Evolutionary conservation across 2,888 invertebrate genomes (phyloP).

Genomic region (Lasioglossum marginatum): DNA sequence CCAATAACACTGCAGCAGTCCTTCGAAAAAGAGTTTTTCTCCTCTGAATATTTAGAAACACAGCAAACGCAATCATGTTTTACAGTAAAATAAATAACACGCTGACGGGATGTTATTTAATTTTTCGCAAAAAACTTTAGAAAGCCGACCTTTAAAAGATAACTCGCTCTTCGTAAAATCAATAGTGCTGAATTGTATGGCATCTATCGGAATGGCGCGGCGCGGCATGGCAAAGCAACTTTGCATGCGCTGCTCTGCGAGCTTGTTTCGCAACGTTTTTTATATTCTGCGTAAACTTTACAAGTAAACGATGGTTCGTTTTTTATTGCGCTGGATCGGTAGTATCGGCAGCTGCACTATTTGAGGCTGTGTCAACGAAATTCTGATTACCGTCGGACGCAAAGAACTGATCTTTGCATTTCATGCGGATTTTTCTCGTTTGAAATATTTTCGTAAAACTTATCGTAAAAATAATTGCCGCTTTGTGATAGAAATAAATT

Average conservation of each 20-base stretch:
- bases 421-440: not conserved
- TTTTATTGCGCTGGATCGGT: not conserved
- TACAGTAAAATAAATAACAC: not conserved
- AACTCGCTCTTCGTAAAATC: conserved; percentile 2
- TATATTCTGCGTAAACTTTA: not conserved
- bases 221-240: not conserved
- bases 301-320: not conserved
- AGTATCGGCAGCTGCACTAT: not conserved
- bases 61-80: not conserved
- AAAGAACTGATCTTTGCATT: too few species aligned
- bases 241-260: not conserved
- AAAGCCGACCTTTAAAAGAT: not conserved
- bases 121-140: not conserved
- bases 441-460: not conserved
- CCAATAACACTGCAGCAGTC: not conserved
- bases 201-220: not conserved
- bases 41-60: not conserved
- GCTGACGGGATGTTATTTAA: not conserved
- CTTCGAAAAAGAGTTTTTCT: not conserved
- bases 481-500: not conserved
- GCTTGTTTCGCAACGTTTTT: not conserved
- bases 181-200: not conserved
- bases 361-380: not conserved
- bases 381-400: not conserved
- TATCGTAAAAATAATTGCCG: too few species aligned